Conservation (phyloP, 2,888 invertebrate species). For the Yponomeuta cagnagella region DNA sequence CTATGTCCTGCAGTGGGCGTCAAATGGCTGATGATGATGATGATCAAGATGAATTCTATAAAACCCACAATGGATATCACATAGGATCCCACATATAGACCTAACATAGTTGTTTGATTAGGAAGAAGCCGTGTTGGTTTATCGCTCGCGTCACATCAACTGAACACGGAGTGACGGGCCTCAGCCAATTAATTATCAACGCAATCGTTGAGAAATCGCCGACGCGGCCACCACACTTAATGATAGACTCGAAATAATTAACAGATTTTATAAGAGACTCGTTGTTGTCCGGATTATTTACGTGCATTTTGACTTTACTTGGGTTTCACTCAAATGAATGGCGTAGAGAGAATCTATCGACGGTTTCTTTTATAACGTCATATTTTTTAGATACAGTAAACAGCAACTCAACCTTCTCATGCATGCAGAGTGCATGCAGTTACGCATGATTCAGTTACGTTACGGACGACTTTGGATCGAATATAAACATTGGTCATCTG, state of each 20-base stretch:
- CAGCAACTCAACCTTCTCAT: too few relatives aligned
- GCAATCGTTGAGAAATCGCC: constrained; percentile 15
- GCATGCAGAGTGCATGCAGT: too few relatives aligned
- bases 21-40: too few relatives aligned
- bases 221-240: background rate
- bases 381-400: too few relatives aligned
- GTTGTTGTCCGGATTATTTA: background rate
- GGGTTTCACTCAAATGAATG: background rate
- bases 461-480: too few relatives aligned
- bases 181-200: constrained; percentile 39
- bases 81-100: too few relatives aligned
- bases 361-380: background rate
- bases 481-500: too few relatives aligned
- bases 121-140: constrained; percentile 28
- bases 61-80: too few relatives aligned
- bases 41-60: too few relatives aligned
- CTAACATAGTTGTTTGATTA: background rate
- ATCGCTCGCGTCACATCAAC: constrained; percentile 61
- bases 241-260: constrained; percentile 12
- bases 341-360: background rate
- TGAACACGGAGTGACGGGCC: constrained; percentile 21
- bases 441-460: too few relatives aligned
- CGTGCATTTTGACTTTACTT: background rate
- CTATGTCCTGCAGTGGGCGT: too few relatives aligned
- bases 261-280: background rate